Percentiles rank a stretch among this genome's conserved stretches.
Evolutionary conservation across 1,140 invertebrate genomes (phyloP).

Genomic region (Varroa destructor): DNA sequence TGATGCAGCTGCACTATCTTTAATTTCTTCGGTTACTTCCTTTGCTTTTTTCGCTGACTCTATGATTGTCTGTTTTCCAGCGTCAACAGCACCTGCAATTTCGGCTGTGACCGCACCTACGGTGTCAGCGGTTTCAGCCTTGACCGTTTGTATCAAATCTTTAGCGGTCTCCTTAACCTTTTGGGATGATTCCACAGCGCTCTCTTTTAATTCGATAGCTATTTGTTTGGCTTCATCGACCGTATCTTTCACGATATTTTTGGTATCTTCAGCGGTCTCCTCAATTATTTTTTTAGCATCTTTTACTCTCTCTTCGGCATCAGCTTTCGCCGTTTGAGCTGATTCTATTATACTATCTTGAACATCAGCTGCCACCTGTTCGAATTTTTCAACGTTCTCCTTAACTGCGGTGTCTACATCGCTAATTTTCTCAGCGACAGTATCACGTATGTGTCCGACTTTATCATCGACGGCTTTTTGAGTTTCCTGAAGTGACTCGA

Average conservation of each 20-base stretch:
- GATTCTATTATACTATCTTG: constrained; percentile 1
- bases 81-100: no score
- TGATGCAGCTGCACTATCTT: no score
- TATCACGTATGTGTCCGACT: neutral
- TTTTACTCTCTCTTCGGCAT: neutral
- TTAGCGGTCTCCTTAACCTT: no score
- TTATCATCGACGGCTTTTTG: neutral
- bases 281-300: neutral
- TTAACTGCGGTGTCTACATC: constrained; percentile 2
- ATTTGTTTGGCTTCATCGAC: neutral
- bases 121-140: no score
- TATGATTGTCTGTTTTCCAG: no score
- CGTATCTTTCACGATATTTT: neutral
- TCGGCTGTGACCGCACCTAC: no score
- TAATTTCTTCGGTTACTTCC: no score
- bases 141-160: no score
- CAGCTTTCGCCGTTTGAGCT: neutral
- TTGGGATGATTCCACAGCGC: no score
- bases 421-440: neutral
- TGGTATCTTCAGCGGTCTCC: neutral
- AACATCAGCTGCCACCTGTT: constrained; percentile 4
- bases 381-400: neutral
- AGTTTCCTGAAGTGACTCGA: neutral
- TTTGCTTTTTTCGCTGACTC: no score
- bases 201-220: constrained; percentile 1